phyloP scores from a whole-genome alignment of 2,113 vertebrate genomes.

The Chionodraco myersi region DNA sequence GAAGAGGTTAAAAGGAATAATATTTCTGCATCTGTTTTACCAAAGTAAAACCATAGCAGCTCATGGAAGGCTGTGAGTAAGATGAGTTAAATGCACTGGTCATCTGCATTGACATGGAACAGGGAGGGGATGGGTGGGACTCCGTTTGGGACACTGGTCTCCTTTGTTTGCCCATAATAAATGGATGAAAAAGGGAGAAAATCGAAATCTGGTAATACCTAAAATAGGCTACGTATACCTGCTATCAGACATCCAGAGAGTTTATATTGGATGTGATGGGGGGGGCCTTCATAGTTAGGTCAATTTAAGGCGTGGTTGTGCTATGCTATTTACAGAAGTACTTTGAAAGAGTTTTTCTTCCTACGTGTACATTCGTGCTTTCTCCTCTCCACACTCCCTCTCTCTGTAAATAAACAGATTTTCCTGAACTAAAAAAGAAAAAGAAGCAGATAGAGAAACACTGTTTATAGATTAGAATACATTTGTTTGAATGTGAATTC shows the following conservation, averaged over 20 bases:
- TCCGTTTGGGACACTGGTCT: constrained; percentile 13
- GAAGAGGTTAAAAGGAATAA: constrained; percentile 12
- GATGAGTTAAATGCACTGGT: constrained; percentile 32
- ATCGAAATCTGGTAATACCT: background rate
- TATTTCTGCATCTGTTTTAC: constrained; percentile 18
- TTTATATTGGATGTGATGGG: background rate
- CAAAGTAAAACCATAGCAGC: background rate
- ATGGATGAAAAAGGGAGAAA: constrained; percentile 14
- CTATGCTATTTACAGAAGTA: background rate
- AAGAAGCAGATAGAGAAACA: background rate
- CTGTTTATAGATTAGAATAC: background rate
- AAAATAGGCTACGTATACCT: background rate
- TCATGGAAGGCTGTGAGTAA: constrained; percentile 1
- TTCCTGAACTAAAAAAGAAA: background rate
- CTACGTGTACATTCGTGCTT: background rate
- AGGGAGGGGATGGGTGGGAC: constrained; percentile 14
- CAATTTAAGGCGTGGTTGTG: background rate
- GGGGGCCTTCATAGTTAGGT: background rate
- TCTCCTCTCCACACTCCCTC: background rate
- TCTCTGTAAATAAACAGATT: background rate
- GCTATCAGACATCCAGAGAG: no score
- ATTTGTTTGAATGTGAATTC: constrained; percentile 18
- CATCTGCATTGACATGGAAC: constrained; percentile 19
- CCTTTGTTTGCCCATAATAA: constrained; percentile 27
- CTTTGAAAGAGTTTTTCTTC: background rate